phyloP scores from a whole-genome alignment of 2,113 vertebrate species.

The Anser cygnoides region DNA sequence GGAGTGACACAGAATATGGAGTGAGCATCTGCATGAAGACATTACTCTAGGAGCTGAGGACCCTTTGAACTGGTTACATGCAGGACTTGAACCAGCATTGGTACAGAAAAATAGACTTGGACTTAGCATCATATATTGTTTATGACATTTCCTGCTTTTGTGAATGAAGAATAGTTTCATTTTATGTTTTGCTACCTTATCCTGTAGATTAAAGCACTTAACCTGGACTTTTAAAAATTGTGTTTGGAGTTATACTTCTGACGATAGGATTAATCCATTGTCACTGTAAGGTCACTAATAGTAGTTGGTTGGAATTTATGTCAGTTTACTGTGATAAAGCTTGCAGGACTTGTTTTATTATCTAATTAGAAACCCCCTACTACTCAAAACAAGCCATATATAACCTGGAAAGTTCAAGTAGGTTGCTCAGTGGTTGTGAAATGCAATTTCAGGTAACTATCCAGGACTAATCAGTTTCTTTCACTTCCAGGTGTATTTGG shows the following conservation, averaged over 20 bases:
- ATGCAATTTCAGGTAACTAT: slow-evolving; percentile 50
- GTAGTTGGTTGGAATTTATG: slow-evolving; percentile 35
- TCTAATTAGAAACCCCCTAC: slow-evolving; percentile 59
- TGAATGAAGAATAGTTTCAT: background rate
- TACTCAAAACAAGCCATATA: slow-evolving; percentile 31
- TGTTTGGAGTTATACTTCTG: slow-evolving; percentile 35
- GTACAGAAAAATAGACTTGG: background rate
- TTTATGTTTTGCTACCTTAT: background rate
- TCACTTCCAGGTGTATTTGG: slow-evolving; percentile 29
- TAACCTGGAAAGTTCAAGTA: slow-evolving; percentile 58
- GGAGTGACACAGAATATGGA: background rate
- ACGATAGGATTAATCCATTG: slow-evolving; percentile 39
- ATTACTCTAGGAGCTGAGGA: background rate
- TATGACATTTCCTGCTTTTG: background rate
- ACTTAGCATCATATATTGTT: background rate
- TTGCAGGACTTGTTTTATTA: slow-evolving; percentile 61
- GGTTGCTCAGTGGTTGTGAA: slow-evolving; percentile 53
- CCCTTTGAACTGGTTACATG: background rate
- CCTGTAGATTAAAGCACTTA: slow-evolving; percentile 9
- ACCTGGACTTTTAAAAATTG: background rate
- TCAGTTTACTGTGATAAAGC: slow-evolving; percentile 44
- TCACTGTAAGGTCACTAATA: slow-evolving; percentile 27
- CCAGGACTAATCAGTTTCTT: slow-evolving; percentile 34
- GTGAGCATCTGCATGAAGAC: background rate
- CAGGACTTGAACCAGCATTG: background rate